A percentile compares a stretch with the other conserved stretches of the same genome.
Conservation (phyloP, 1,140 invertebrate genomes). For the Xylocopa sonorina region DNA sequence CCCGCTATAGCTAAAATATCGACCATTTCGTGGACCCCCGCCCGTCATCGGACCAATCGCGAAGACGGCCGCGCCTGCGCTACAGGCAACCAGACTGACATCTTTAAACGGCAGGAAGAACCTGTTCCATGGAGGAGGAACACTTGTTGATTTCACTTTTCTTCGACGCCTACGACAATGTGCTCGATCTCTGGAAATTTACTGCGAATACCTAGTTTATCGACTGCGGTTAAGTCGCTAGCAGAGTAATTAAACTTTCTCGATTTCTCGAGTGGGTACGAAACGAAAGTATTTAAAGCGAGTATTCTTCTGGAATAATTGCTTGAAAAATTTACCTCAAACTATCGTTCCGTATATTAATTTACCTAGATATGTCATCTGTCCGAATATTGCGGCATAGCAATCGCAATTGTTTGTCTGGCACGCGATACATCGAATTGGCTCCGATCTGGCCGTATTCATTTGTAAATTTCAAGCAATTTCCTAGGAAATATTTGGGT, state of each 20-base stretch:
- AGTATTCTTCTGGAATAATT: too few species aligned
- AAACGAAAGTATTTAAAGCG: too few species aligned
- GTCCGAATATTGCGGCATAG: not conserved
- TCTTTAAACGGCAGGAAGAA: slow-evolving; percentile 66
- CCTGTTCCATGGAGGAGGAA: slow-evolving; percentile 19
- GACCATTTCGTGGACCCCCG: slow-evolving; percentile 76
- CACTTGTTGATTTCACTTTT: slow-evolving; percentile 68
- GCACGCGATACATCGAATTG: not conserved
- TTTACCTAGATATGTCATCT: not conserved
- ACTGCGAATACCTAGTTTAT: not conserved
- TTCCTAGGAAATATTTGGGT: not conserved
- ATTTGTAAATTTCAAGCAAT: not conserved
- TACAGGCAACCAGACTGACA: slow-evolving; percentile 61
- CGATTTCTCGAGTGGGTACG: too few species aligned
- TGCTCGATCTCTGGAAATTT: not conserved
- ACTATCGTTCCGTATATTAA: too few species aligned
- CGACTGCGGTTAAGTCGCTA: not conserved
- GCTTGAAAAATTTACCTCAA: too few species aligned
- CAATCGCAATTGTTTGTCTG: not conserved
- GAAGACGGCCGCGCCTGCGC: slow-evolving; percentile 68
- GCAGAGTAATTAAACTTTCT: too few species aligned
- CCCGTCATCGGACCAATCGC: slow-evolving; percentile 60
- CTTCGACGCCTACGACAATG: slow-evolving; percentile 1
- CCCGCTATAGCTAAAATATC: slow-evolving; percentile 78
- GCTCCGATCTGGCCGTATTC: not conserved